Conservation (phyloP, 2,888 invertebrate genomes). For the Dryomyza anilis region DNA sequence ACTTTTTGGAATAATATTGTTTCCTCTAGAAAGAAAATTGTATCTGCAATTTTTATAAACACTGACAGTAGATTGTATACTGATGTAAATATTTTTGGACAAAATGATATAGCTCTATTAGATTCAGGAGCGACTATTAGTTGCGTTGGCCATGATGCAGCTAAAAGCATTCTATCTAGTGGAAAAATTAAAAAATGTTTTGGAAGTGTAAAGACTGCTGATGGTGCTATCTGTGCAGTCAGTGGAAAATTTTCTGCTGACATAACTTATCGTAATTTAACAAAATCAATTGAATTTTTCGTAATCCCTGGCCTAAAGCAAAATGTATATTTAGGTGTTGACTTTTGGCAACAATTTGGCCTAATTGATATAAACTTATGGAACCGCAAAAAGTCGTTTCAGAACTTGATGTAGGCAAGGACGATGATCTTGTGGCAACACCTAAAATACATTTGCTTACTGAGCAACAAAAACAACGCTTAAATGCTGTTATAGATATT, state of each 20-base stretch:
- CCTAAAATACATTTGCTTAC: no score
- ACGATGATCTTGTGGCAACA: no score
- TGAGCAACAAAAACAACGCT: no score
- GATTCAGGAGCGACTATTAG: constrained; percentile 14
- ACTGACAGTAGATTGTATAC: not conserved
- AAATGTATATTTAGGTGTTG: constrained; percentile 21
- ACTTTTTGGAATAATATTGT: not conserved
- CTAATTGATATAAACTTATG: no score
- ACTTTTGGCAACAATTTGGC: constrained; percentile 25
- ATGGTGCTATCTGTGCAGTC: not conserved
- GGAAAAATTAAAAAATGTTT: not conserved
- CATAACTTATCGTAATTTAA: not conserved
- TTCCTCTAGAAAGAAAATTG: not conserved
- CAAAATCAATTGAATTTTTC: constrained; percentile 3
- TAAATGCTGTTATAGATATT: no score
- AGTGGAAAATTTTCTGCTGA: not conserved
- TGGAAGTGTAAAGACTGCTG: not conserved
- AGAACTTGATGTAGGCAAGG: no score
- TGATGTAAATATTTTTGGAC: not conserved
- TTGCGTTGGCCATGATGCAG: not conserved
- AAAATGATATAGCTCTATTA: constrained; percentile 10
- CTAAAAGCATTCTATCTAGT: no score
- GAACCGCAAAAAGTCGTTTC: no score
- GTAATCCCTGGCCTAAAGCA: constrained; percentile 13
- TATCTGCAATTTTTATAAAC: not conserved